Evolutionary conservation across 2,888 invertebrate species (phyloP).

Genomic region (Plagodis pulveraria): DNA sequence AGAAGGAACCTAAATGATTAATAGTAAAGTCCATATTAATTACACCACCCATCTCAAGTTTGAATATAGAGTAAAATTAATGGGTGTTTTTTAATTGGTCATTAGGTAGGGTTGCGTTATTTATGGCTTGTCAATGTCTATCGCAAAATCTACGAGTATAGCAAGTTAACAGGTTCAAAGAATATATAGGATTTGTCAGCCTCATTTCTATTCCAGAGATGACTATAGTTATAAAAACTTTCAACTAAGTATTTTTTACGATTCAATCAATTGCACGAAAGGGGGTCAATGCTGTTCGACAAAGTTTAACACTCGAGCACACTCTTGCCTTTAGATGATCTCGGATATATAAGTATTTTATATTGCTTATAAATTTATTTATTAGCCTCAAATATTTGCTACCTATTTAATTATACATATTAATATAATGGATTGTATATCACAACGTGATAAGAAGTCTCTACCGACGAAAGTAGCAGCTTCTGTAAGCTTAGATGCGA

Average conservation of each 20-base stretch:
- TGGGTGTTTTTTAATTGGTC: background rate
- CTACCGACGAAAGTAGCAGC: background rate
- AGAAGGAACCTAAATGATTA: too few species aligned
- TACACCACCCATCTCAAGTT: too few species aligned
- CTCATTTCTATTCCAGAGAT: slow-evolving; percentile 1
- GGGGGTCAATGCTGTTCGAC: background rate
- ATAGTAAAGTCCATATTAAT: too few species aligned
- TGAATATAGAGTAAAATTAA: background rate
- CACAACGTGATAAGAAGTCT: background rate
- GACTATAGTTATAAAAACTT: slow-evolving; percentile 2
- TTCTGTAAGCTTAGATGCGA: slow-evolving; percentile 8
- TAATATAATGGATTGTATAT: too few species aligned
- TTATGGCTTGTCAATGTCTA: background rate
- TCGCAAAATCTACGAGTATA: background rate
- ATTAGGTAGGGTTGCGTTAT: background rate
- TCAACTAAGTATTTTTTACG: slow-evolving; percentile 1
- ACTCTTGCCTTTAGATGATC: too few species aligned
- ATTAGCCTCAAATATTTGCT: too few species aligned
- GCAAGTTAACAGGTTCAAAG: background rate
- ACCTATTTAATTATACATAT: too few species aligned
- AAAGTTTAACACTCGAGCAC: too few species aligned
- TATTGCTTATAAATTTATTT: too few species aligned
- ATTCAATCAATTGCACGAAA: background rate
- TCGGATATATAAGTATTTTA: too few species aligned
- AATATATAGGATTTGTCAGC: background rate